Evolutionary conservation across 2,888 invertebrate species (phyloP).

Genomic region (Philaethria dido): DNA sequence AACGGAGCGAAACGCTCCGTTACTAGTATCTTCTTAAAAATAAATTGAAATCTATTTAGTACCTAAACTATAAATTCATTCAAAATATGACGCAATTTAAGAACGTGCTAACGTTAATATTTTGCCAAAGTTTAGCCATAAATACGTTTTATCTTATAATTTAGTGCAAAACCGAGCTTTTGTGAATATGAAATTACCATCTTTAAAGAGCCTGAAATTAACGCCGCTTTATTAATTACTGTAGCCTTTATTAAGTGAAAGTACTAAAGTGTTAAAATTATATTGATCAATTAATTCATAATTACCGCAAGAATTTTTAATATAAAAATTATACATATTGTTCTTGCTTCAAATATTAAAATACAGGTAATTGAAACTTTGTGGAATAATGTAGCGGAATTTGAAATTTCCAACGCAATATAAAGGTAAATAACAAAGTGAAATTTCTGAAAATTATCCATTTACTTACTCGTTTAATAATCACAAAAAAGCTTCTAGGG

Average conservation of each 20-base stretch:
- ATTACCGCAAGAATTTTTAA: not conserved
- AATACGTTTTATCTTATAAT: conserved; percentile 29
- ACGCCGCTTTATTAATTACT: conserved; percentile 6
- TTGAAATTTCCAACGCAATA: too few species aligned
- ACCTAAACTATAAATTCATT: not conserved
- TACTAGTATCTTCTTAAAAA: too few species aligned
- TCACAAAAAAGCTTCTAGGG: too few species aligned
- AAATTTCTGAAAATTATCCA: too few species aligned
- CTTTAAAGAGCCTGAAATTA: conserved; percentile 26
- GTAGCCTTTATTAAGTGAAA: not conserved
- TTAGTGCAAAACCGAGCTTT: conserved; percentile 26
- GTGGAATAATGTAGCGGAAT: too few species aligned
- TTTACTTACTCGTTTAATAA: too few species aligned
- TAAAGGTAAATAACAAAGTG: too few species aligned
- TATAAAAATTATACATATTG: not conserved
- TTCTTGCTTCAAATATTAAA: not conserved
- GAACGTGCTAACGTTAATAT: conserved; percentile 18
- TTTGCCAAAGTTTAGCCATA: conserved; percentile 20
- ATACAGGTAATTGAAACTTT: not conserved
- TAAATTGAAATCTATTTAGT: not conserved
- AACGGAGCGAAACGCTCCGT: too few species aligned
- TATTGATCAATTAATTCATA: not conserved
- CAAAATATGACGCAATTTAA: conserved; percentile 8
- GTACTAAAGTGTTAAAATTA: not conserved
- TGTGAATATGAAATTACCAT: conserved; percentile 22